Evolutionary conservation across 2,113 vertebrate species (phyloP).

Genomic region (Oriolus oriolus): DNA sequence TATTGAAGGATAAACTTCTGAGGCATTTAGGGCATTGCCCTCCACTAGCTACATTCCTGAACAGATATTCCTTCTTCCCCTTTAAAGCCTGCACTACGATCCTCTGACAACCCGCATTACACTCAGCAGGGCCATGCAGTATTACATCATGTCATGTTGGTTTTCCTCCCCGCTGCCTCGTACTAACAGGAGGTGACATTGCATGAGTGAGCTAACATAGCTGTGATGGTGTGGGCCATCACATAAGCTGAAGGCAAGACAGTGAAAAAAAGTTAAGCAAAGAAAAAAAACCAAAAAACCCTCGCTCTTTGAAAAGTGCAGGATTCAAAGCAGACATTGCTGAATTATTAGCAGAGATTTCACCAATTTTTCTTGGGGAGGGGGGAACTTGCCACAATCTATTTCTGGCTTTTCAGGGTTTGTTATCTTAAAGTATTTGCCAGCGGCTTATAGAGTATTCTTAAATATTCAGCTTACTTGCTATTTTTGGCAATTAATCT

Average conservation of each 20-base stretch:
- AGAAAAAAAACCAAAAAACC: background rate
- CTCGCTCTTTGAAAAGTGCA: background rate
- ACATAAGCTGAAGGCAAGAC: background rate
- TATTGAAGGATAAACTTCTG: background rate
- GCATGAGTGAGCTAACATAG: background rate
- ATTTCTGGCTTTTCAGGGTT: background rate
- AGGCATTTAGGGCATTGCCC: background rate
- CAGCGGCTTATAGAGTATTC: background rate
- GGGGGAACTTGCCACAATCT: rapidly evolving
- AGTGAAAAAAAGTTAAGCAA: background rate
- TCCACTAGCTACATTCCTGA: background rate
- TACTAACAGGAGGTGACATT: constrained; percentile 1
- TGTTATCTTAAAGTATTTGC: background rate
- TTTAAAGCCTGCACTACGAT: background rate
- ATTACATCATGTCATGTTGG: background rate
- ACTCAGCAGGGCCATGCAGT: background rate
- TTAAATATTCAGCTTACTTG: background rate
- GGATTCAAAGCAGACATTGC: background rate
- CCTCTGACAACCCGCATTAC: background rate
- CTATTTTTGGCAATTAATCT: background rate
- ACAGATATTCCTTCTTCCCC: background rate
- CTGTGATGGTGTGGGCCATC: background rate
- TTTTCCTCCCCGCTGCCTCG: background rate
- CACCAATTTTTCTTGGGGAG: background rate
- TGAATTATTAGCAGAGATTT: background rate